phyloP scores from a whole-genome alignment of 2,113 vertebrate species.

The Salvator merianae region DNA sequence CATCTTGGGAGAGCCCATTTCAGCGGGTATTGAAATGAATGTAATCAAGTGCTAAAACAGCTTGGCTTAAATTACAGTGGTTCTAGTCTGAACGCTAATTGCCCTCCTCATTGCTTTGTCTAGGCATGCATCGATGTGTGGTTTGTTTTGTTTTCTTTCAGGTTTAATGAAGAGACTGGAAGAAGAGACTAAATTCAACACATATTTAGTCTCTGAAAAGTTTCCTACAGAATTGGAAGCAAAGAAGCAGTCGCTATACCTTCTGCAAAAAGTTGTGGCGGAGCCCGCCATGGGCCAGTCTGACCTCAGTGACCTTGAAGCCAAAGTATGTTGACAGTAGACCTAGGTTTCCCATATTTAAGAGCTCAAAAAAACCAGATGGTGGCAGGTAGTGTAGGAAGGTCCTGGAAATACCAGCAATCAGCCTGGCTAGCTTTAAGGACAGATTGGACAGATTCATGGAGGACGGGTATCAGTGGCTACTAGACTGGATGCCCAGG shows the following conservation, averaged over 20 bases:
- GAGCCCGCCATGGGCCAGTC: slow-evolving; percentile 91
- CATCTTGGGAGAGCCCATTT: background rate
- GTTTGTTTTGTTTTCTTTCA: slow-evolving; percentile 60
- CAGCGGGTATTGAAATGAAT: slow-evolving; percentile 23
- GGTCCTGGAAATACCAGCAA: no score
- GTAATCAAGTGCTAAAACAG: slow-evolving; percentile 46
- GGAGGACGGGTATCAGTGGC: no score
- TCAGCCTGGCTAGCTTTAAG: no score
- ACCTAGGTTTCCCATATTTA: background rate
- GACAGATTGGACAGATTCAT: no score
- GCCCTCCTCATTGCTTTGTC: slow-evolving; percentile 34
- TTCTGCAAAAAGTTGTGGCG: slow-evolving; percentile 87
- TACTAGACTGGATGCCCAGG: no score
- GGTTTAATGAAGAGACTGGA: slow-evolving; percentile 94
- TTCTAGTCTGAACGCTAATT: slow-evolving; percentile 41
- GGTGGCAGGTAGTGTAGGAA: no score
- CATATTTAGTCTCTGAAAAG: slow-evolving; percentile 92
- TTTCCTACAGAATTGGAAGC: slow-evolving; percentile 89
- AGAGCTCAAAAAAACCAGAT: background rate
- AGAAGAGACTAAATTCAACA: slow-evolving; percentile 94
- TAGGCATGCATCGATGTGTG: slow-evolving; percentile 43
- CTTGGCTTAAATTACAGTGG: slow-evolving; percentile 37
- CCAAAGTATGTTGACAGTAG: slow-evolving; percentile 77
- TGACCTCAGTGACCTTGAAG: slow-evolving; percentile 86
- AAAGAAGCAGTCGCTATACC: slow-evolving; percentile 81